These are phyloP conservation scores for Myiothlypis chrysogaster DNA, from an alignment of 2,797 vertebrate species.

Conservation along the genomic window DNA sequence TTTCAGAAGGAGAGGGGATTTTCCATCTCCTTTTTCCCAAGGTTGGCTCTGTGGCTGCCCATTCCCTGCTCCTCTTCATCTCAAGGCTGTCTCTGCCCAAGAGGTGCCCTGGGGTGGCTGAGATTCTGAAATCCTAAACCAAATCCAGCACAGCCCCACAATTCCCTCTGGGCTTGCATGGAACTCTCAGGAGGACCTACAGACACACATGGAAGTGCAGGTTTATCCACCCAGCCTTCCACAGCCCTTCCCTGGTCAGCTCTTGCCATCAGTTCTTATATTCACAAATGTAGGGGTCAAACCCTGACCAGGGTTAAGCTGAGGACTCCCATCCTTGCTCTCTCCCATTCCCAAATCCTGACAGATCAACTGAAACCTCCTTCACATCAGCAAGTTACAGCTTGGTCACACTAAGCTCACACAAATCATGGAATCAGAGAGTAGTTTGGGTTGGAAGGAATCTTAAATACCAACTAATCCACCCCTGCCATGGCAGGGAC, in stretches of 20 bases:
- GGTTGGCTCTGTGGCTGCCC: background rate
- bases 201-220: accelerated
- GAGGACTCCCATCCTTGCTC: background rate
- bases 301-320: too few species aligned
- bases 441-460: background rate
- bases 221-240: background rate
- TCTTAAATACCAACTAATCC: background rate
- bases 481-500: background rate
- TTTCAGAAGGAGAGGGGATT: background rate
- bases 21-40: background rate
- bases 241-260: background rate
- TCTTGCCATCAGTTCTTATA: accelerated
- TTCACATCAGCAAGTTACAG: background rate
- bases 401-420: background rate
- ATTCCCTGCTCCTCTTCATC: background rate
- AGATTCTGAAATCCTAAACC: background rate
- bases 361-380: background rate
- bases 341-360: background rate
- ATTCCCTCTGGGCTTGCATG: background rate
- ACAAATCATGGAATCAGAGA: background rate
- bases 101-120: accelerated
- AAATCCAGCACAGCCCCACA: background rate
- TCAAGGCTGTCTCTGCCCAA: background rate
- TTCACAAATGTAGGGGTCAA: background rate
- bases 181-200: background rate